These are phyloP conservation scores for Rhopilema esculentum DNA, from an alignment of 30 jellyfish, hydroid and myxozoan species.

Conservation along the genomic window DNA sequence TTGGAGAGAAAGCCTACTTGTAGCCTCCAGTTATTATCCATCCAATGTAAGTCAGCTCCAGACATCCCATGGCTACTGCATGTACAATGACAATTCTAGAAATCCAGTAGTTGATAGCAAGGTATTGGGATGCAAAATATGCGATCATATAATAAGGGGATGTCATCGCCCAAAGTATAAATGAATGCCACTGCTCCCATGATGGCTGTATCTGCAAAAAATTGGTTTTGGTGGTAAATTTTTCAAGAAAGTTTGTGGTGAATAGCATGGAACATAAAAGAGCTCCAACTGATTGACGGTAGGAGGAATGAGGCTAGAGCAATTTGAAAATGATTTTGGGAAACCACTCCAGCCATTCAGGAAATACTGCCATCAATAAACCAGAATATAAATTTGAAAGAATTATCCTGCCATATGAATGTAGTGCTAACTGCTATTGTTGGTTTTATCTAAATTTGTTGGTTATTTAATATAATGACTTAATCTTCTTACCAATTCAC, in stretches of 20 bases:
- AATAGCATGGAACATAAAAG: background rate
- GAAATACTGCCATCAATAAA: too few relatives aligned
- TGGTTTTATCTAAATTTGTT: too few relatives aligned
- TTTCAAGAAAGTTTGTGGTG: background rate
- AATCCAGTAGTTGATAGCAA: constrained; percentile 81
- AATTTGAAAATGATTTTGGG: too few relatives aligned
- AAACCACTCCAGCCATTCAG: background rate
- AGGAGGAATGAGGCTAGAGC: too few relatives aligned
- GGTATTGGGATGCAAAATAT: constrained; percentile 66
- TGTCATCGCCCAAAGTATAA: constrained; percentile 49
- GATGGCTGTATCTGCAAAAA: constrained; percentile 64
- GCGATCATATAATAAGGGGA: constrained; percentile 86
- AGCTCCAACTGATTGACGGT: background rate
- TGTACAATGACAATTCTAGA: constrained; percentile 86
- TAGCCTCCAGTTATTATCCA: constrained; percentile 62
- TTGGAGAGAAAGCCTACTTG: constrained; percentile 26
- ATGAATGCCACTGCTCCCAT: constrained; percentile 64
- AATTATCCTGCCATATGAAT: too few relatives aligned
- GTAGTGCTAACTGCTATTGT: too few relatives aligned
- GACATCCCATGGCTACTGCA: constrained; percentile 76
- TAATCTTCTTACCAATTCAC: too few relatives aligned
- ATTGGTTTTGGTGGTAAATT: background rate
- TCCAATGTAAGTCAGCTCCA: constrained; percentile 69
- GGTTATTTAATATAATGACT: too few relatives aligned
- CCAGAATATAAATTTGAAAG: too few relatives aligned